Percentiles rank a stretch among this genome's conserved stretches.
Conservation (phyloP, 2,888 invertebrate genomes). For the Seira sanloemensis region DNA sequence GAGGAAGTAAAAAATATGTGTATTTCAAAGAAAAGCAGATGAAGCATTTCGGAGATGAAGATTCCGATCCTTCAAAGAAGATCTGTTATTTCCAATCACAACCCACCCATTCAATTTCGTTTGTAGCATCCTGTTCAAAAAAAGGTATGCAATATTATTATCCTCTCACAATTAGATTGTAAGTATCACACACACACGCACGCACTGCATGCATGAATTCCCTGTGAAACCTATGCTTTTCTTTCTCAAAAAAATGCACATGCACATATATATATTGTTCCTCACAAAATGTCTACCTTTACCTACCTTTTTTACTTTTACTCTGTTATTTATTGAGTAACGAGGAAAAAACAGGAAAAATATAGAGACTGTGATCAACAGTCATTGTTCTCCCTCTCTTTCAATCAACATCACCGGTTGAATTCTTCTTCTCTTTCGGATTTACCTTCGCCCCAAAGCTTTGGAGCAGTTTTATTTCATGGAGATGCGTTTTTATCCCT, state of each 20-base stretch:
- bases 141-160: constrained; percentile 28
- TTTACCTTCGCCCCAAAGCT: constrained; percentile 1
- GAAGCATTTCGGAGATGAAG: not conserved
- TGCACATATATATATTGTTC: constrained; percentile 21
- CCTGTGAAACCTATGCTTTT: not conserved
- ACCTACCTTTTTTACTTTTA: not conserved
- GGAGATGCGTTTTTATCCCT: constrained; percentile 31
- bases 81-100: constrained; percentile 26
- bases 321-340: constrained; percentile 32
- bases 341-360: constrained; percentile 27
- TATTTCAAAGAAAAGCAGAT: not conserved
- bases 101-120: constrained; percentile 53
- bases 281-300: not conserved
- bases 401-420: constrained; percentile 33
- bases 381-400: constrained; percentile 47
- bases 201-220: not conserved
- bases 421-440: constrained; percentile 26
- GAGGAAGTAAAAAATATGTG: not conserved
- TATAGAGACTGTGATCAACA: constrained; percentile 55
- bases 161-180: not conserved
- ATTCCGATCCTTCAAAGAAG: not conserved
- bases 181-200: constrained; percentile 40
- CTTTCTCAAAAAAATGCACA: not conserved
- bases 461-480: not conserved
- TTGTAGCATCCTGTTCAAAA: constrained; percentile 33